Evolutionary conservation across 2,888 invertebrate species (phyloP), one percentile per base, ranked within the genome.

Genomic region (Aphrophora alni): DNA sequence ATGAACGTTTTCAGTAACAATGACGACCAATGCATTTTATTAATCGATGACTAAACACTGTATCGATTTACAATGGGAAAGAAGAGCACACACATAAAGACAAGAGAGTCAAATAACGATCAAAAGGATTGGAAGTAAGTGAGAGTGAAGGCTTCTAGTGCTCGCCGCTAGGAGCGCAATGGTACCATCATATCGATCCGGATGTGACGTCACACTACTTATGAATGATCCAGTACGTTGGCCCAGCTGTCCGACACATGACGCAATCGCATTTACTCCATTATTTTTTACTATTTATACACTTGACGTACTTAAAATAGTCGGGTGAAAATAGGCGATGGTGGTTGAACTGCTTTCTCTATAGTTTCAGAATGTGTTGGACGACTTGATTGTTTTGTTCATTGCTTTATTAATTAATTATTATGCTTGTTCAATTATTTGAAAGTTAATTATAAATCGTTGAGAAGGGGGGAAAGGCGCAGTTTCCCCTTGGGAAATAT

Each of bases 141-240:
- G 59, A 59, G 59, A 59, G 59, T 59, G 59, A 21, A 59, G 3
- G 59, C 21, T 59, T 59, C 59, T 21, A 3, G 21, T 59, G 21
- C 59, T 7, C 59, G 21, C n/a, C 59, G 21, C 59, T 59, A 21
- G 59, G 21, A 59, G 59, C 59, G 59, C 59, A 12, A n/a, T 59
- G 59, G n/a, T 59, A n/a, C 21, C 21, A 21, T 59, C 59, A 59
- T 59, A 59, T 59, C 59, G 59, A 59, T 59, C 59, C n/a, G 59
- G 59, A 59, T 59, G 14, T 59, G 59, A 59, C 59, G 59, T 59
- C 59, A 21, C 21, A 21, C n/a, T 59, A 59, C 59, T 59, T 59
- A 59, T 59, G 59, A 59, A 59, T 59, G 59, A 59, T 59, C 59
- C 59, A 59, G 59, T 59, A 59, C 59, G 59, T 59, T 59, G 59